phyloP scores from a whole-genome alignment of 1,140 invertebrate species.

The Hydropsyche tenuis region DNA sequence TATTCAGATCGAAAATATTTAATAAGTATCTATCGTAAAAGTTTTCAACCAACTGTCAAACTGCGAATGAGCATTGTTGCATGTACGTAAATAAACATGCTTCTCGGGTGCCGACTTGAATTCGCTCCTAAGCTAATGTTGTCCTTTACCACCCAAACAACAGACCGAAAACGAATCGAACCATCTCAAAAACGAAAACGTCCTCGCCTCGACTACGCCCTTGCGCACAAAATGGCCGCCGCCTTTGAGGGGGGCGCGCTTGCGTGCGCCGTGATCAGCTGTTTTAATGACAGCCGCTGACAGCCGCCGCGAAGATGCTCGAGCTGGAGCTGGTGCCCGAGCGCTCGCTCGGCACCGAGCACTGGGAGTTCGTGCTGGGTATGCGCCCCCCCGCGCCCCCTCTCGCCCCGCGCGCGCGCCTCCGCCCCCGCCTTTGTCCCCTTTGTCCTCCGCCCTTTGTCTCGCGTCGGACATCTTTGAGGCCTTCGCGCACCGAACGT shows the following conservation, averaged over 20 bases:
- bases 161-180: too few relatives aligned
- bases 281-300: constrained; percentile 24
- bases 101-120: too few relatives aligned
- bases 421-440: not conserved
- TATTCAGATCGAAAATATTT: too few relatives aligned
- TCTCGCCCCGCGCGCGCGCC: not conserved
- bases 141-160: too few relatives aligned
- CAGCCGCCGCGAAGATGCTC: constrained; percentile 70
- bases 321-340: constrained; percentile 95
- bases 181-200: too few relatives aligned
- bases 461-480: not conserved
- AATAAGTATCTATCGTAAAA: too few relatives aligned
- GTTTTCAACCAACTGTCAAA: too few relatives aligned
- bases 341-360: constrained; percentile 92
- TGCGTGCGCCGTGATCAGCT: constrained; percentile 13
- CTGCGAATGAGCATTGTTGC: too few relatives aligned
- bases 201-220: too few relatives aligned
- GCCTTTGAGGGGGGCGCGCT: not conserved
- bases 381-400: constrained; percentile 55
- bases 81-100: too few relatives aligned
- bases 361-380: constrained; percentile 98
- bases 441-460: not conserved
- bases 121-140: too few relatives aligned
- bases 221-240: not conserved
- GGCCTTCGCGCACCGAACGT: too few relatives aligned